phyloP scores from a whole-genome alignment of 2,797 vertebrate genomes.

The Poecilia picta region DNA sequence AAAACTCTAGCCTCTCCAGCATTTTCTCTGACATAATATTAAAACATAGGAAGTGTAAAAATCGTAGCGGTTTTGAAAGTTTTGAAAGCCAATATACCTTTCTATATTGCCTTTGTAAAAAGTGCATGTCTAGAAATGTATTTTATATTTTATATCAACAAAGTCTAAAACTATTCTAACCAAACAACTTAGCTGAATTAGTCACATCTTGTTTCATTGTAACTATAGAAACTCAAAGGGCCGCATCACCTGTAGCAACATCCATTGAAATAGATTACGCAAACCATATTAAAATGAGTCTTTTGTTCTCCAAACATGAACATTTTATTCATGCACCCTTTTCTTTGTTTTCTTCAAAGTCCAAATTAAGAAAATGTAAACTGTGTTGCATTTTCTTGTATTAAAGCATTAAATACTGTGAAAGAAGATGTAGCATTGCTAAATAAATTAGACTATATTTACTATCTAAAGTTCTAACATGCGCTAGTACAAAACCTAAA shows the following conservation, averaged over 20 bases:
- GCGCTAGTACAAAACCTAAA: not conserved
- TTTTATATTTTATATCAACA: not conserved
- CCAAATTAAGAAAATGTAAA: not conserved
- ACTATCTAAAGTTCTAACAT: not conserved
- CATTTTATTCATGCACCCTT: not conserved
- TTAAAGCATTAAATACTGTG: not conserved
- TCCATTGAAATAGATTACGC: not conserved
- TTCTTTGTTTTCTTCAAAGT: not conserved
- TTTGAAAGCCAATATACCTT: not conserved
- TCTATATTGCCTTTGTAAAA: not conserved
- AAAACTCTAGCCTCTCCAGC: not conserved
- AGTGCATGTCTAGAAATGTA: not conserved
- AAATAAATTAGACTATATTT: not conserved
- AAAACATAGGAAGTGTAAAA: not conserved
- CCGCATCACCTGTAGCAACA: not conserved
- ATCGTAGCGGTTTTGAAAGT: not conserved
- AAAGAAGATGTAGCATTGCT: not conserved
- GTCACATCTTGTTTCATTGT: not conserved
- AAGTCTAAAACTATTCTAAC: not conserved
- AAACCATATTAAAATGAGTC: not conserved
- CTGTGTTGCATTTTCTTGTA: not conserved
- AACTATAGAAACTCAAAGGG: not conserved
- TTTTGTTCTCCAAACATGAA: not conserved
- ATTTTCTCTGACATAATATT: not conserved
- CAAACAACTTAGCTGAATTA: not conserved